Evolutionary conservation across 2,888 invertebrate genomes (phyloP).

Genomic region (Pheosia gnoma): DNA sequence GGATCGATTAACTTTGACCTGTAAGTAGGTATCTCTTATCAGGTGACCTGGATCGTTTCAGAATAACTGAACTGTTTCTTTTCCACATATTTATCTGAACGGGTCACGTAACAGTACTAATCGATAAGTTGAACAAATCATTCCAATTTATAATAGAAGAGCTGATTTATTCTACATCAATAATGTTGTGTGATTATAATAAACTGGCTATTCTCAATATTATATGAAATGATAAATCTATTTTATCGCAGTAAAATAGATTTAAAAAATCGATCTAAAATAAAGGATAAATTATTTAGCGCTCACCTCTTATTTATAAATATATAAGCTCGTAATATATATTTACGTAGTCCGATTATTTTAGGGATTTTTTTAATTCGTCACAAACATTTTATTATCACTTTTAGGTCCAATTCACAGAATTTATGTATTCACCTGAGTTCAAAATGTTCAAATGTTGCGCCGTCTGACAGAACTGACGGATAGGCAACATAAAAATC

Average conservation of each 20-base stretch:
- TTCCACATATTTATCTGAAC: neutral
- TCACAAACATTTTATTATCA: slow-evolving; percentile 38
- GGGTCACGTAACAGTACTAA: slow-evolving; percentile 8
- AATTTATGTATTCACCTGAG: slow-evolving; percentile 49
- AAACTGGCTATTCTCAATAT: too few relatives aligned
- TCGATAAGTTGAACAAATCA: slow-evolving; percentile 14
- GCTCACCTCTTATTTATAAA: neutral
- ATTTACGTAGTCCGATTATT: slow-evolving; percentile 1
- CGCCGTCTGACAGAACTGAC: slow-evolving; percentile 65
- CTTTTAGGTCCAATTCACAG: slow-evolving; percentile 15
- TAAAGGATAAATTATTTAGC: neutral
- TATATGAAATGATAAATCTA: too few relatives aligned
- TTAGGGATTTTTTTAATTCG: slow-evolving; percentile 12
- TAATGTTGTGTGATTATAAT: too few relatives aligned
- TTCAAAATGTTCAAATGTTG: slow-evolving; percentile 81
- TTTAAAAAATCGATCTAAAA: too few relatives aligned
- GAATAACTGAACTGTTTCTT: neutral
- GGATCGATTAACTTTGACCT: too few relatives aligned
- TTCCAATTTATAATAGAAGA: slow-evolving; percentile 5
- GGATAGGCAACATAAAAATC: slow-evolving; percentile 66
- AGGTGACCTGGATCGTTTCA: slow-evolving; percentile 3
- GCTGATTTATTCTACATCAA: too few relatives aligned
- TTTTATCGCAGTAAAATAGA: too few relatives aligned
- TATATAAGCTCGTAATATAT: neutral
- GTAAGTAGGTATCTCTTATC: neutral